phyloP scores from a whole-genome alignment of 2,113 vertebrate genomes.

The Desmodus rotundus region DNA sequence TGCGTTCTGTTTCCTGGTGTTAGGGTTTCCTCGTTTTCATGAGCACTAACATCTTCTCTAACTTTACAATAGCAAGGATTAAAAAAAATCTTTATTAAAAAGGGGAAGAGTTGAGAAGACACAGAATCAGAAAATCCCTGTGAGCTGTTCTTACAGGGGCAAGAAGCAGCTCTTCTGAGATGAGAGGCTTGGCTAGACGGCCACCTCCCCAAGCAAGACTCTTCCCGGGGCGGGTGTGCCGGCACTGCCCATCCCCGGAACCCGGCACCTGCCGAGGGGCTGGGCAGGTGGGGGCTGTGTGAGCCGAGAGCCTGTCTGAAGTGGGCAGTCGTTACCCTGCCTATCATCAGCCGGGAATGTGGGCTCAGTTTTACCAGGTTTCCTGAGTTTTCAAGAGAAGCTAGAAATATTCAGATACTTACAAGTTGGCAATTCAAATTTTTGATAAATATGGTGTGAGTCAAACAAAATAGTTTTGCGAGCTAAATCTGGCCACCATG shows the following conservation, averaged over 20 bases:
- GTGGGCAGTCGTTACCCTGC: background rate
- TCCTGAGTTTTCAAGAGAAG: constrained; percentile 61
- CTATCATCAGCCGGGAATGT: constrained; percentile 14
- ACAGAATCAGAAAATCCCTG: background rate
- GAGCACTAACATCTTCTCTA: background rate
- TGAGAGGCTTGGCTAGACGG: background rate
- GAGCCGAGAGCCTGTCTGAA: background rate
- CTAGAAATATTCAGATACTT: constrained; percentile 28
- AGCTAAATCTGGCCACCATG: background rate
- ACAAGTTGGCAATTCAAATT: constrained; percentile 51
- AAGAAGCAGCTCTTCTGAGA: background rate
- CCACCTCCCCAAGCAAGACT: background rate
- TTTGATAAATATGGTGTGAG: constrained; percentile 45
- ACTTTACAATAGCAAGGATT: background rate
- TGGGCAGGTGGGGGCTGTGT: background rate
- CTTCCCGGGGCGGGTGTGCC: background rate
- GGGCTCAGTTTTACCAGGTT: constrained; percentile 28
- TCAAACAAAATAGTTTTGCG: background rate
- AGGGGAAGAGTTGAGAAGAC: background rate
- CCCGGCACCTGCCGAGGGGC: background rate
- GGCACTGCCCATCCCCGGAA: background rate
- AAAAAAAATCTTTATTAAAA: background rate
- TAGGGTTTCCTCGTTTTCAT: background rate
- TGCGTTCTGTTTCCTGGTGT: background rate
- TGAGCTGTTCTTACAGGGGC: background rate